Percentiles rank a stretch among this genome's conserved stretches.
These are phyloP conservation scores for Cerastoderma edule DNA, from an alignment of 2,888 invertebrate genomes.

Conservation along the genomic window DNA sequence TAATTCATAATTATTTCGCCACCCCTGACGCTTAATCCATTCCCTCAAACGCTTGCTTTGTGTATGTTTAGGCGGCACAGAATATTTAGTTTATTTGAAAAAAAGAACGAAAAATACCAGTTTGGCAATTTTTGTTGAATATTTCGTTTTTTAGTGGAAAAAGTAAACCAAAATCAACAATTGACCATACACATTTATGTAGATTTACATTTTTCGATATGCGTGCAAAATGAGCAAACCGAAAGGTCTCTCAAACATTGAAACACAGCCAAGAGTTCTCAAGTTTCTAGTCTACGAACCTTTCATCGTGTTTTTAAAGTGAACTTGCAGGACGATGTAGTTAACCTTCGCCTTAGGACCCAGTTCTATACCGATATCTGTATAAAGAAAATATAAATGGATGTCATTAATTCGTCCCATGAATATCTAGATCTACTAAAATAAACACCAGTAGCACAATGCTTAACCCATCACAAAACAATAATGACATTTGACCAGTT, in stretches of 20 bases:
- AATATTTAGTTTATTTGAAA: too few species aligned
- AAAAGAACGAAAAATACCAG: too few species aligned
- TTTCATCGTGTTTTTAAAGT: neutral
- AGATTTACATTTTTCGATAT: neutral
- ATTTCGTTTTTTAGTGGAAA: neutral
- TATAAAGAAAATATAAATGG: neutral
- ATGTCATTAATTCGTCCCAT: neutral
- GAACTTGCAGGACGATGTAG: slow-evolving; percentile 7
- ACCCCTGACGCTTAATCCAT: too few species aligned
- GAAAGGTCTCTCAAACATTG: neutral
- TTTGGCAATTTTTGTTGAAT: neutral
- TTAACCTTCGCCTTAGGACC: slow-evolving; percentile 5
- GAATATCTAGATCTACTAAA: neutral
- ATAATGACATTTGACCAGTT: neutral
- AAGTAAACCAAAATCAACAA: neutral
- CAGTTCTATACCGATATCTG: slow-evolving; percentile 10
- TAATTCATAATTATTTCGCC: too few species aligned
- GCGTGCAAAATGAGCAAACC: neutral
- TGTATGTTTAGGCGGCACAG: too few species aligned
- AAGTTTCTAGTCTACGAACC: neutral
- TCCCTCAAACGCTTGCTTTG: too few species aligned
- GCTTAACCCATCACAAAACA: neutral
- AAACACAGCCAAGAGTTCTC: neutral
- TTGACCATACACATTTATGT: neutral
- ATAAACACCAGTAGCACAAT: neutral